Base-by-base conservation (phyloP, 2,797 vertebrate genomes). In the Chromis chromis region DNA sequence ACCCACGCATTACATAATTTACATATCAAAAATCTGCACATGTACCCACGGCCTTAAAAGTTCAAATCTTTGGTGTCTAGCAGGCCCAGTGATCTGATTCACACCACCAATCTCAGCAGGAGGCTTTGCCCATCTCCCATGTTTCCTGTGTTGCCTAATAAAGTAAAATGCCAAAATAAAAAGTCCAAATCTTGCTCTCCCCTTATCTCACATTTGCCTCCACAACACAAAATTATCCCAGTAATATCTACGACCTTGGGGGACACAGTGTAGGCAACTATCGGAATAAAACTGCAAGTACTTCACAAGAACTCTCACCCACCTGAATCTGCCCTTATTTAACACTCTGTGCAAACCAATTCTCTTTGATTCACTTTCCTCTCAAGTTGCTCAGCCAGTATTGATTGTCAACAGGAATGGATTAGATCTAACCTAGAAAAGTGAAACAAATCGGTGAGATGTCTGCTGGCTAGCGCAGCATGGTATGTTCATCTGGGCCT, bases 341-440 rank as follows among this genome's bases (percentile, higher is more conserved):
- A 33, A 73, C 57, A 58, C 10, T 16, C 12, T 10, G 9, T 62
- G 40, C 55, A 77, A 79, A 79, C 65, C 53, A 54, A 69, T 81
- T 86, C 70, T 66, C 69, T 88, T 83, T 88, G 81, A 84, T 86
- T 79, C 60, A 17, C 67, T 83, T 80, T 70, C 74, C 57, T 74
- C 65, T 83, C 48, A 72, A 85, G 79, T 71, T 81, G 40, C 77
- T 74, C 63, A 65, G 74, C 56, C 40, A 80, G 75, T 88, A 90
- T 87, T 84, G 83, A 90, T 88, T 83, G 74, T 76, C 76, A 81
- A 65, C 68, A 76, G 48, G 72, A 77, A 92, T 89, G 87, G 82
- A 92, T 88, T 79, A 49, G 56, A 80, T 86, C 60, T 84, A 86
- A 85, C 79, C 74, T 73, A 79, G 80, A 86, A 87, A 87, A 76